Evolutionary conservation across 1,140 invertebrate species (phyloP), one percentile per base, ranked within the genome.

Genomic region (Portunus trituberculatus): DNA sequence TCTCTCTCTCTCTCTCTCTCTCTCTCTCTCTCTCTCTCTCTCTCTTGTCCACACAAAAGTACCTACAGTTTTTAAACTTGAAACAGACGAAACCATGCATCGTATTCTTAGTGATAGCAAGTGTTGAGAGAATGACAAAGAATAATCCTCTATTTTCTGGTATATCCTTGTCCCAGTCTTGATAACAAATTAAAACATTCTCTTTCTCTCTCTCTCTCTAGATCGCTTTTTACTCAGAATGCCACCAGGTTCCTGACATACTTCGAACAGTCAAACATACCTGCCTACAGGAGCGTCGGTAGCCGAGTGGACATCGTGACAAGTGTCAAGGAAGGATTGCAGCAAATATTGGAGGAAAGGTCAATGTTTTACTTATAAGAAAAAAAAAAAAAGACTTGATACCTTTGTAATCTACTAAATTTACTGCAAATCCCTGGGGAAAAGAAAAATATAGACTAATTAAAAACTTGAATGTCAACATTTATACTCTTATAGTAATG

Each of bases 241-340:
- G 93, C 87, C 88, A 94, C 87, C 12, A 31, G 59, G 29, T 94
- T 91, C 88, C 32, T 94, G 25, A 82, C n/a, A 29, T 94, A 90
- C 87, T 94, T 94, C 59, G 20, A 91, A 32, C 29, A 94, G n/a
- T 94, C 93, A 3, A 83, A 94, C 2, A 16, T 91, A 20, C 25
- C 10, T 6, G 32, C 88, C 31, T 94, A 94, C 32, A 28, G 82
- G 25, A 91, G 87, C 48, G 87, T 94, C 29, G 25, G 59, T 14
- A 83, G 88, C 12, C n/a, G 93, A 4, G 88, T 83, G 16, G 87
- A 94, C 59, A 83, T 76, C 7, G 93, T 91, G 48, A 31, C 14
- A 14, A 82, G 16, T 4, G 88, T 94, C 0, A 20, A 31, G 59
- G 88, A 89, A 14, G 93, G 93, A 4, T 84, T 94, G 8, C 48